Conservation (phyloP, 2,888 invertebrate species). For the Apotomis capreana region DNA sequence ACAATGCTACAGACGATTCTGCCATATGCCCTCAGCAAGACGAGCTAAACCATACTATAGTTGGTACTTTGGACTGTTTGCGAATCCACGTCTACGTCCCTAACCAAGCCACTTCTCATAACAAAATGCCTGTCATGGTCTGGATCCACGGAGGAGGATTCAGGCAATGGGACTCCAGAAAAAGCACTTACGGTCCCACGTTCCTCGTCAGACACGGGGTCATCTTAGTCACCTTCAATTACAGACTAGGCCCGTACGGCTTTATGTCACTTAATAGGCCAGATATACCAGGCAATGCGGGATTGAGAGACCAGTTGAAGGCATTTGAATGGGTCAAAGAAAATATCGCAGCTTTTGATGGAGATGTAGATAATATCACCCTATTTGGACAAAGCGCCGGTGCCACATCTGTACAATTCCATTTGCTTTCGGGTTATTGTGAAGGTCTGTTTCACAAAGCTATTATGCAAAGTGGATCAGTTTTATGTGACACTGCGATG, state of each 20-base stretch:
- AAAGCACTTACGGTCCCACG: constrained; percentile 54
- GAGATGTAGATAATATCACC: constrained; percentile 37
- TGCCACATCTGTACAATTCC: constrained; percentile 12
- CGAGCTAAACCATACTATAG: constrained; percentile 48
- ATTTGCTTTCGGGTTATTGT: constrained; percentile 14
- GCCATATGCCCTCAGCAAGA: constrained; percentile 58
- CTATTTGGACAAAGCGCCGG: constrained; percentile 42
- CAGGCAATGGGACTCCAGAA: constrained; percentile 54
- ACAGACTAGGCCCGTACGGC: constrained; percentile 38
- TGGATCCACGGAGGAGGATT: constrained; percentile 72
- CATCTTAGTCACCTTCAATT: constrained; percentile 52
- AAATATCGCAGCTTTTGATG: constrained; percentile 42
- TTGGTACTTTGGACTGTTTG: constrained; percentile 80
- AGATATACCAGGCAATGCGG: constrained; percentile 42
- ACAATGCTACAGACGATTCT: constrained; percentile 56
- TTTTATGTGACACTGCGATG: not conserved
- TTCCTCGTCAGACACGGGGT: constrained; percentile 58
- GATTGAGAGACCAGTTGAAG: constrained; percentile 41
- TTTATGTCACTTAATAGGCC: constrained; percentile 38
- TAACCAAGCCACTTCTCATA: constrained; percentile 45
- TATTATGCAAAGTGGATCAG: constrained; percentile 35
- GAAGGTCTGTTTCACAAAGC: constrained; percentile 24
- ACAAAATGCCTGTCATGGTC: constrained; percentile 61
- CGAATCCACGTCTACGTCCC: constrained; percentile 85
- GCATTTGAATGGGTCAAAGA: constrained; percentile 40